Evolutionary conservation across 2,113 vertebrate species (phyloP), one percentile per base, ranked within the genome.

Genomic region (Onychostoma macrolepis): DNA sequence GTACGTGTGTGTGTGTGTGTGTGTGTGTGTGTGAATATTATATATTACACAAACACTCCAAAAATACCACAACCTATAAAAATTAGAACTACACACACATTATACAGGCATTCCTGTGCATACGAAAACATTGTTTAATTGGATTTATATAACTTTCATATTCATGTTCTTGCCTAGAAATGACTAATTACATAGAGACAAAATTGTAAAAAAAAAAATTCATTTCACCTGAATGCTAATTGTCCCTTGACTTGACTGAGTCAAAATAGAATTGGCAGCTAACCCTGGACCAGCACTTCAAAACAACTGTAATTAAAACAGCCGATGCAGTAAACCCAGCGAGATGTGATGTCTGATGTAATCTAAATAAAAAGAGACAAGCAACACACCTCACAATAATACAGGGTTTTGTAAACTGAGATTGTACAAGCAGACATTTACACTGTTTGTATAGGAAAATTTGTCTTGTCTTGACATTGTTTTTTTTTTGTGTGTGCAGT

Each of bases 231-330:
- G 33, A 80, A 63, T 80, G 24, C 36, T 43, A 63, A 63, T 43
- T 26, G 3, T 41, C 79, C 36, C 24, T 63, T 43, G 24, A 80
- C 7, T 63, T 63, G 33, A 61, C 53, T n/a, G 50, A 8, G 30
- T 58, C 38, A n/a, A 38, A 80, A 80, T 13, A n/a, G 24, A 28
- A 43, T 43, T 19, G 24, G 79, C 79, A 43, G 24, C 11, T 26
- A 41, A 56, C 48, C 50, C 30, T 58, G 50, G 28, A 58, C 50
- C 17, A 63, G 36, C 79, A 63, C 79, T 15, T 80, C 7, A 80
- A 41, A 41, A 63, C 56, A 80, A 36, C 77, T 58, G 50, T 80
- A 80, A 58, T 80, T 80, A 58, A 38, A 80, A 58, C 9, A 61
- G 28, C 50, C 24, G 53, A 80, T 61, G 30, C 33, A 6, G 8